Evolutionary conservation across 2,797 vertebrate genomes (phyloP).

Genomic region (Molossus alvarezi): DNA sequence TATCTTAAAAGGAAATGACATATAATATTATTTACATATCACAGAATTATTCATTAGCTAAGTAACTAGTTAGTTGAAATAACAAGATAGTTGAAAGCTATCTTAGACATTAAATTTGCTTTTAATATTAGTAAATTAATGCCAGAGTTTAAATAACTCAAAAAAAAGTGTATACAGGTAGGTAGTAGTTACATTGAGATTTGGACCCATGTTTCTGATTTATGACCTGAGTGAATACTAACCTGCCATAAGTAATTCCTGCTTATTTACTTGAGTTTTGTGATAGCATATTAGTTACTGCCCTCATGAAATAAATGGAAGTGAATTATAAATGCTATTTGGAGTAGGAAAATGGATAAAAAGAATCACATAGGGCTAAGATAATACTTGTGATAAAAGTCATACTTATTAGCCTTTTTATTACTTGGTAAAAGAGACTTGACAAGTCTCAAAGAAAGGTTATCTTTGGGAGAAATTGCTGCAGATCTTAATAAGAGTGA

Average conservation of each 20-base stretch:
- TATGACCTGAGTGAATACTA: not conserved
- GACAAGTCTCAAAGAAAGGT: not conserved
- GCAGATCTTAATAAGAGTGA: not conserved
- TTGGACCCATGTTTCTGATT: not conserved
- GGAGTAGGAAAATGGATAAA: not conserved
- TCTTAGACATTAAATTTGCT: not conserved
- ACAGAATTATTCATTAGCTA: not conserved
- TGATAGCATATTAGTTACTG: not conserved
- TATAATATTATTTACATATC: not conserved
- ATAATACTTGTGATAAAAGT: not conserved
- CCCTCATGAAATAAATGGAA: slow-evolving; percentile 1
- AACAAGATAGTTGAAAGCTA: not conserved
- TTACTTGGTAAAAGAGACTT: not conserved
- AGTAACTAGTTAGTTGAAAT: not conserved
- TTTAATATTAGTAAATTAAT: not conserved
- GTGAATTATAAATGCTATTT: not conserved
- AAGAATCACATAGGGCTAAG: not conserved
- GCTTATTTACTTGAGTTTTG: not conserved
- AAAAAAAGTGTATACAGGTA: not conserved
- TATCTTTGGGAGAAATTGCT: not conserved
- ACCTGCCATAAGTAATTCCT: not conserved
- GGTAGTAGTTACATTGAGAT: not conserved
- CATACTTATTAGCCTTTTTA: not conserved
- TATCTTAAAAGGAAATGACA: not conserved
- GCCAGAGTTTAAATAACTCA: slow-evolving; percentile 15